These are phyloP conservation scores for Sebastes reedi DNA, from an alignment of 2,797 vertebrate species.

Conservation along the genomic window DNA sequence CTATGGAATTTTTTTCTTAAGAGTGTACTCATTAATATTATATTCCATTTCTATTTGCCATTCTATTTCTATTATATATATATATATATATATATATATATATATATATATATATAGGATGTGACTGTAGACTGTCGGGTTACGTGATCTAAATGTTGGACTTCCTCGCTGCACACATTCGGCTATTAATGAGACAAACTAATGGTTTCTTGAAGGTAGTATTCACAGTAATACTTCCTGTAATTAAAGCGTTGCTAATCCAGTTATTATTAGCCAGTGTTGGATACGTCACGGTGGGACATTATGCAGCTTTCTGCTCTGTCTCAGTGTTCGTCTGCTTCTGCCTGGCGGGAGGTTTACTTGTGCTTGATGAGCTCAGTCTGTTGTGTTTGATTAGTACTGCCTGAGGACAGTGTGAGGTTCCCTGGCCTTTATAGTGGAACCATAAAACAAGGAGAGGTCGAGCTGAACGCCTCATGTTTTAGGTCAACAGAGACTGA, in stretches of 20 bases:
- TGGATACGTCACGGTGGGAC: background rate
- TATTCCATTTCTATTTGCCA: too few species aligned
- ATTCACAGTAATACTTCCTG: background rate
- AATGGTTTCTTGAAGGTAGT: background rate
- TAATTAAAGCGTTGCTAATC: background rate
- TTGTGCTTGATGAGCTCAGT: conserved; percentile 1
- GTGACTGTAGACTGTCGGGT: background rate
- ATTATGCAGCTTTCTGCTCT: background rate
- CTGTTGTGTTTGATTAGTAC: conserved; percentile 32
- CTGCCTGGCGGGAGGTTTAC: background rate
- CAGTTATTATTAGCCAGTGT: background rate
- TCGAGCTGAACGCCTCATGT: conserved; percentile 1
- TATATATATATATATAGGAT: too few species aligned
- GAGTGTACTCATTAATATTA: too few species aligned
- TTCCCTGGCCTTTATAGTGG: background rate
- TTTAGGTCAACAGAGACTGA: background rate
- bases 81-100: too few species aligned
- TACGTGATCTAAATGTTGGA: background rate
- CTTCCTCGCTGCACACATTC: background rate
- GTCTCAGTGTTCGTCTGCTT: background rate
- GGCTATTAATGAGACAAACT: background rate
- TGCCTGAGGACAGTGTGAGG: background rate
- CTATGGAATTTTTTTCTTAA: too few species aligned
- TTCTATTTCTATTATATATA: too few species aligned
- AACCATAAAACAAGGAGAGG: conserved; percentile 30